A percentile compares a stretch with the other conserved stretches of the same genome.
phyloP scores from a whole-genome alignment of 2,797 vertebrate genomes.

The Melanotaenia nigrans region DNA sequence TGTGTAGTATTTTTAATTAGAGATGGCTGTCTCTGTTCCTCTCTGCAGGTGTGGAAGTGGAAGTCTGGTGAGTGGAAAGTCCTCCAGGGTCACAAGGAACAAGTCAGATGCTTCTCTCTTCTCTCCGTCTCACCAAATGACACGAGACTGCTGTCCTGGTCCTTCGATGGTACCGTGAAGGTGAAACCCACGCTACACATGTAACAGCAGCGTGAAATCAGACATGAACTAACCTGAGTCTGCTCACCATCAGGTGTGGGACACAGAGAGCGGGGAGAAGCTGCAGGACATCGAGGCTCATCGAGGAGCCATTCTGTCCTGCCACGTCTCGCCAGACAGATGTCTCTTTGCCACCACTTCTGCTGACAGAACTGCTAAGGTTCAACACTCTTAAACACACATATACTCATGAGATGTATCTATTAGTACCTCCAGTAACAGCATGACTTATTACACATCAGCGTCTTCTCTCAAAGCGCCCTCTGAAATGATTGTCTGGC shows the following conservation, averaged over 20 bases:
- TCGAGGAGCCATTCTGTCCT: conserved; percentile 88
- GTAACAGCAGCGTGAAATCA: conserved; percentile 2
- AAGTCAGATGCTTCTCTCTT: conserved; percentile 88
- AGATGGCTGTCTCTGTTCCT: conserved; percentile 14
- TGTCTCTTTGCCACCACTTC: conserved; percentile 89
- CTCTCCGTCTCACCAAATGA: conserved; percentile 73
- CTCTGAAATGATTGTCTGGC: conserved; percentile 28
- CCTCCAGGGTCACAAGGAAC: conserved; percentile 89
- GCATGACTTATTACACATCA: conserved; percentile 52
- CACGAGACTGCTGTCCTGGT: conserved; percentile 88
- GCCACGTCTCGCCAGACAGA: conserved; percentile 87
- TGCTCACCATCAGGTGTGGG: conserved; percentile 85
- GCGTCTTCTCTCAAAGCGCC: conserved; percentile 29
- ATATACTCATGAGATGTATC: conserved; percentile 18
- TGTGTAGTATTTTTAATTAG: too few relatives aligned
- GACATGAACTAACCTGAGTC: conserved; percentile 1
- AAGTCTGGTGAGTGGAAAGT: conserved; percentile 77
- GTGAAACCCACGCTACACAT: conserved; percentile 72
- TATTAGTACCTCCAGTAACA: conserved; percentile 40
- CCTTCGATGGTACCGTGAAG: conserved; percentile 93
- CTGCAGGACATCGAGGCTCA: conserved; percentile 89
- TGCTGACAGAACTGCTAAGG: conserved; percentile 94
- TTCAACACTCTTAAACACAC: conserved; percentile 58
- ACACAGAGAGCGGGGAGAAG: conserved; percentile 80
- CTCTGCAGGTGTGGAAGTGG: conserved; percentile 92